These are phyloP conservation scores for Sinocyclocheilus anophthalmus DNA, from an alignment of 2,113 vertebrate genomes.

Conservation along the genomic window DNA sequence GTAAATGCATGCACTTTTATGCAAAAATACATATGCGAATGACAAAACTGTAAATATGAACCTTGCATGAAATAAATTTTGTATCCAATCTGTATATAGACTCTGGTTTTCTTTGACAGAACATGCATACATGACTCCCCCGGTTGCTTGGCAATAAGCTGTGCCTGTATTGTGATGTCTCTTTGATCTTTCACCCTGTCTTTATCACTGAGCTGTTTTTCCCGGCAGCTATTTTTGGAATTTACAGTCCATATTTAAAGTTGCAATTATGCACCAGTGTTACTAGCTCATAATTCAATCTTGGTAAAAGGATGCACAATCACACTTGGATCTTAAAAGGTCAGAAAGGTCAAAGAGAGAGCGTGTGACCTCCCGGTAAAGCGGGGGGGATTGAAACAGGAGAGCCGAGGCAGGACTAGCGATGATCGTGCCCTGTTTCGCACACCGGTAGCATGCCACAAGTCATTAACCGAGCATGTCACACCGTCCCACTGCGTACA, in stretches of 20 bases:
- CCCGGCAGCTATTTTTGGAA: not conserved
- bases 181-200: slow-evolving; percentile 57
- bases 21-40: slow-evolving; percentile 83
- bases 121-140: slow-evolving; percentile 70
- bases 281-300: not conserved
- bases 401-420: slow-evolving; percentile 36
- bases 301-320: not conserved
- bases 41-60: slow-evolving; percentile 78
- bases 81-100: slow-evolving; percentile 80
- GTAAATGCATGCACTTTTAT: slow-evolving; percentile 99
- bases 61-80: slow-evolving; percentile 99
- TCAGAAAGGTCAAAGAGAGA: slow-evolving; percentile 54
- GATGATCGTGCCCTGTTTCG: slow-evolving; percentile 48
- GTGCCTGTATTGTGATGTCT: slow-evolving; percentile 44
- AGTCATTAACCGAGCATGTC: slow-evolving; percentile 46
- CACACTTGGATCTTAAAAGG: slow-evolving; percentile 15
- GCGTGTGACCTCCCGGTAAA: slow-evolving; percentile 26
- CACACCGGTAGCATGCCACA: slow-evolving; percentile 39
- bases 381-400: slow-evolving; percentile 11
- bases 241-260: not conserved
- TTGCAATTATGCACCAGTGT: slow-evolving; percentile 9
- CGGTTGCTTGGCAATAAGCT: slow-evolving; percentile 58
- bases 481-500: not conserved
- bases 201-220: not conserved
- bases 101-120: slow-evolving; percentile 77